Percentiles rank a stretch among this genome's conserved stretches.
Conservation (phyloP, 30 jellyfish, hydroid and myxozoan genomes). For the Turritopsis rubra region DNA sequence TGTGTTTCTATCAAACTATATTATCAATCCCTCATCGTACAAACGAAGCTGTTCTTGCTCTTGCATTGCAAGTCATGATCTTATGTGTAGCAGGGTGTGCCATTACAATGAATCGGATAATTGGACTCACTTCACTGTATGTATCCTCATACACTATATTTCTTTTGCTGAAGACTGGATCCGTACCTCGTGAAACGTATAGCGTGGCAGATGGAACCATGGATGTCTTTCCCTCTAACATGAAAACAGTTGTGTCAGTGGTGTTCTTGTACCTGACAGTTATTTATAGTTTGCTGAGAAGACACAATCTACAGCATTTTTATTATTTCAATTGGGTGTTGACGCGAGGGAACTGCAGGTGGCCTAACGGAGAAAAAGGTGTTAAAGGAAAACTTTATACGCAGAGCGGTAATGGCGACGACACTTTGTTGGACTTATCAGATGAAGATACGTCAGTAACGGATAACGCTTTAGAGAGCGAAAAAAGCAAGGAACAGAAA, state of each 20-base stretch:
- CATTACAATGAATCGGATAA: not conserved
- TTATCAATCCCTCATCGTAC: not conserved
- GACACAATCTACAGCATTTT: constrained; percentile 16
- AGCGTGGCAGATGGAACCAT: not conserved
- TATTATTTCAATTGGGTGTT: constrained; percentile 25
- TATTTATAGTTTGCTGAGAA: constrained; percentile 14
- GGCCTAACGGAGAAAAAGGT: not conserved
- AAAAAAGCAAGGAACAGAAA: constrained; percentile 11
- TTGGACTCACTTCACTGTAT: not conserved
- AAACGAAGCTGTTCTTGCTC: not conserved
- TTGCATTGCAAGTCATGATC: not conserved
- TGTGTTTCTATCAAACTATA: not conserved
- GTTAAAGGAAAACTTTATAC: not conserved
- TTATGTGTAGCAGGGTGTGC: not conserved
- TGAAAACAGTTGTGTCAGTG: not conserved
- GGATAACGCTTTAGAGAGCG: not conserved
- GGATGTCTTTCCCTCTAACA: constrained; percentile 8
- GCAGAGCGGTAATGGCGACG: not conserved
- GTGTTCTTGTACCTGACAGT: constrained; percentile 2
- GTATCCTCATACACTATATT: not conserved
- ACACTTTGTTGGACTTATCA: constrained; percentile 26
- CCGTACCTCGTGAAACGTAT: not conserved
- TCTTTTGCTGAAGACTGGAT: not conserved
- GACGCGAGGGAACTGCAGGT: constrained; percentile 3
- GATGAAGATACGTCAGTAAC: not conserved